Base-by-base conservation (phyloP, 1,140 invertebrate species). In the Cydia amplana region DNA sequence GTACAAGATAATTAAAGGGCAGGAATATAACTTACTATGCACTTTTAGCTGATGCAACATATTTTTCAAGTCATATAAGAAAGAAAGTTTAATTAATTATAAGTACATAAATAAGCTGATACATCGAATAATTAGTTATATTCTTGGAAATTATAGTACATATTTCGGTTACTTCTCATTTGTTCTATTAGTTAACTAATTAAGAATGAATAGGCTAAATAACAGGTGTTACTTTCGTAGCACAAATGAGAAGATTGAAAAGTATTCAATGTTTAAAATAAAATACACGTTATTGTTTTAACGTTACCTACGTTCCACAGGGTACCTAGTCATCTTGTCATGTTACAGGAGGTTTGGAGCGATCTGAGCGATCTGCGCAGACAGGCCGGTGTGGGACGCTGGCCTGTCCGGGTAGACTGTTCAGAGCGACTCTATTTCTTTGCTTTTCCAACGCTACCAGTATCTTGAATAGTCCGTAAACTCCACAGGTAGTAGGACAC, bases 361-460 rank as follows among this genome's bases (percentile, higher is more conserved):
- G 74, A 81, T 81, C 79, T 74, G 82, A 80, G 79, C 88, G 78
- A 84, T 78, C 87, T 91, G 79, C 77, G 85, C 81, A 83, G 79
- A 74, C 82, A 88, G 88, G 85, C 81, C 85, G 85, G 84, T n/a
- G 25, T 28, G 64, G 65, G 18, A 64, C 73, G 86, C 64, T 86
- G 88, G 87, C 88, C 88, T 91, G 89, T 90, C 87, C 89, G 87
- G 87, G 87, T 91, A 91, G 89, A 91, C 89, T 91, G 89, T 90
- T 81, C 82, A 76, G 77, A 49, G 46, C 16, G 46, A 83, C 78
- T 82, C 74, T 10, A 40, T 10, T 40, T 40, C 76, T 74, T 76
- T 75, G 70, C 74, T 49, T 14, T 16, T 16, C 46, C 12, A 49
- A 0, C 16, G 3, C 12, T 46, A 46, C 43, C 43, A 46, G 14